Conservation (phyloP, 2,113 vertebrate genomes). For the Sinosuthora webbiana region DNA sequence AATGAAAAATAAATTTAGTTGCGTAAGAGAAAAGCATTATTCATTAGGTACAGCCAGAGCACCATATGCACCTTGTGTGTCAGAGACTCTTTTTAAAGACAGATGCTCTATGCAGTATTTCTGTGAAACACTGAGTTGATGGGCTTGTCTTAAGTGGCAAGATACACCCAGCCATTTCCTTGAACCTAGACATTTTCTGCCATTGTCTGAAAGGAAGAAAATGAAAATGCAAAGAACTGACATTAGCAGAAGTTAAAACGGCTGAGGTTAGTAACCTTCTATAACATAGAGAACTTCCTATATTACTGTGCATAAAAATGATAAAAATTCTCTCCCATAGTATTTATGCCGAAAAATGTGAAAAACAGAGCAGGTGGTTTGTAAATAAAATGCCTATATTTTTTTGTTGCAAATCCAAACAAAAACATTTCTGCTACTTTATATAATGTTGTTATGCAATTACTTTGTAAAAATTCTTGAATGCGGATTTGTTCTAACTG, state of each 20-base stretch:
- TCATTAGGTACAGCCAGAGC: neutral
- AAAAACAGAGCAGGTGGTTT: neutral
- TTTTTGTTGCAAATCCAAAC: neutral
- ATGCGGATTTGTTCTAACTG: neutral
- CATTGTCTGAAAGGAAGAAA: neutral
- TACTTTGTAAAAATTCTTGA: neutral
- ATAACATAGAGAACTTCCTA: neutral
- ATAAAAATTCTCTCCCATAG: neutral
- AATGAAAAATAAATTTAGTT: neutral
- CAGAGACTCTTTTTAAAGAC: neutral
- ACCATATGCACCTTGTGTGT: neutral
- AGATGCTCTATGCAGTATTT: neutral
- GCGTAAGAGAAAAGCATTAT: neutral
- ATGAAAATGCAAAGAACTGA: neutral
- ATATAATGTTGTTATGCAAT: neutral
- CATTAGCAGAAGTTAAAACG: neutral
- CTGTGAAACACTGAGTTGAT: neutral
- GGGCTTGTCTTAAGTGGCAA: neutral
- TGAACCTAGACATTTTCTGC: neutral
- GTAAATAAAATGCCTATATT: neutral
- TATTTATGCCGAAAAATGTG: neutral
- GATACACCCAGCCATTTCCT: neutral
- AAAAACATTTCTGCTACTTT: neutral
- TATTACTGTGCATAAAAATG: neutral
- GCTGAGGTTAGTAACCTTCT: neutral